These are phyloP conservation scores for Excalfactoria chinensis DNA, from an alignment of 2,113 vertebrate species.

Conservation along the genomic window DNA sequence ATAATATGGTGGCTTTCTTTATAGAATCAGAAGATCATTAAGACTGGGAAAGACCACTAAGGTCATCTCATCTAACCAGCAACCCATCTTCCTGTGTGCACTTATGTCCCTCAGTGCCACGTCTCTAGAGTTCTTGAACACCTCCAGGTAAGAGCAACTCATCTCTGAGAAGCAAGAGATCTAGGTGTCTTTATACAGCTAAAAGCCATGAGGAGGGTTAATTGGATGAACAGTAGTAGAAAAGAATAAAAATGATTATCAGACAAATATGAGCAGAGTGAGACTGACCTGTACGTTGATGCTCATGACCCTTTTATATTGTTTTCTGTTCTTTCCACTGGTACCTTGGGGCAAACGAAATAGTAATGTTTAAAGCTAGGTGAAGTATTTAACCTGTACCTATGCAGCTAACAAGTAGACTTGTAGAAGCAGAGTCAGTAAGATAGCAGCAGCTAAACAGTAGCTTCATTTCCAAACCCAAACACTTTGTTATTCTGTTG, in stretches of 20 bases:
- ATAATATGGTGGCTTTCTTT: rapidly evolving
- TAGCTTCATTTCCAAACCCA: neutral
- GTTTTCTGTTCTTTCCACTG: neutral
- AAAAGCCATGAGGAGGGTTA: neutral
- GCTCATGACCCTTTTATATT: neutral
- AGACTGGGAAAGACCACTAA: too few species aligned
- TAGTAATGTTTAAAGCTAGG: neutral
- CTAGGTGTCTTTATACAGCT: neutral
- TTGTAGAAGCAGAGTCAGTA: neutral
- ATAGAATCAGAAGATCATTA: too few species aligned
- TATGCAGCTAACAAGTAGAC: neutral
- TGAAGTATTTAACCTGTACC: neutral
- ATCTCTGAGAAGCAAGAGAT: neutral
- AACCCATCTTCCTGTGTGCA: too few species aligned
- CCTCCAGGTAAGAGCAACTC: neutral
- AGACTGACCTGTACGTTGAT: neutral
- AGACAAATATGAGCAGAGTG: neutral
- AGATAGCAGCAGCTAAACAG: neutral
- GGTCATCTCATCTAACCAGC: too few species aligned
- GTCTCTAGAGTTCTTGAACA: too few species aligned
- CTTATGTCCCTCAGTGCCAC: too few species aligned
- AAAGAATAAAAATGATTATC: neutral
- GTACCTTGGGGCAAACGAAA: neutral
- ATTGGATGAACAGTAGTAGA: neutral
- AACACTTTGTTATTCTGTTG: neutral